Conservation (phyloP, 2,113 vertebrate genomes). For the Picathartes gymnocephalus region DNA sequence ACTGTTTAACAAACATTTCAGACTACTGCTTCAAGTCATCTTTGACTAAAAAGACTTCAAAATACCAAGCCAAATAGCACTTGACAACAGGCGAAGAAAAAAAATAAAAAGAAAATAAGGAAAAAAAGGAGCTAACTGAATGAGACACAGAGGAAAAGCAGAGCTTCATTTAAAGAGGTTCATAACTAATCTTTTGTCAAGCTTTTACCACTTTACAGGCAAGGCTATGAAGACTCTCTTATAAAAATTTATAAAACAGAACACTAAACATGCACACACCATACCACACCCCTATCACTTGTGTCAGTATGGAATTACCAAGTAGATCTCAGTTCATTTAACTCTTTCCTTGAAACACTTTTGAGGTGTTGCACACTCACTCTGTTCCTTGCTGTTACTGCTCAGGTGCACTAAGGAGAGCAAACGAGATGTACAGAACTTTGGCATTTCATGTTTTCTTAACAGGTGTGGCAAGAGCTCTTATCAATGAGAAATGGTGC, state of each 20-base stretch:
- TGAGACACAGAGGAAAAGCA: accelerated
- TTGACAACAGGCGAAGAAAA: accelerated
- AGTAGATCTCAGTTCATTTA: neutral
- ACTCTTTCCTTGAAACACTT: neutral
- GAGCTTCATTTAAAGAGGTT: neutral
- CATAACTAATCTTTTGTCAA: neutral
- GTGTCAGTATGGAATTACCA: neutral
- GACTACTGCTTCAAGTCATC: neutral
- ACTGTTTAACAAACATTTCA: neutral
- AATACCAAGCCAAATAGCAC: neutral
- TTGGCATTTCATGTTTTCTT: neutral
- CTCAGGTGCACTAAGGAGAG: neutral
- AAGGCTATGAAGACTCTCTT: neutral
- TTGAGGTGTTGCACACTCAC: neutral
- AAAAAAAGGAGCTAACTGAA: neutral
- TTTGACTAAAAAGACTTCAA: neutral
- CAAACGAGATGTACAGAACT: neutral
- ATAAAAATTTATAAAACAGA: neutral
- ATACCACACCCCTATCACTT: neutral
- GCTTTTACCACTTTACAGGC: neutral
- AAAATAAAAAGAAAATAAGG: neutral
- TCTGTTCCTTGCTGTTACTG: neutral
- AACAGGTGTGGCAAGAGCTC: neutral
- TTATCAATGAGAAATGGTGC: neutral
- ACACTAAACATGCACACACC: neutral